Conservation (phyloP, 2,797 vertebrate genomes). For the Falco cherrug region DNA sequence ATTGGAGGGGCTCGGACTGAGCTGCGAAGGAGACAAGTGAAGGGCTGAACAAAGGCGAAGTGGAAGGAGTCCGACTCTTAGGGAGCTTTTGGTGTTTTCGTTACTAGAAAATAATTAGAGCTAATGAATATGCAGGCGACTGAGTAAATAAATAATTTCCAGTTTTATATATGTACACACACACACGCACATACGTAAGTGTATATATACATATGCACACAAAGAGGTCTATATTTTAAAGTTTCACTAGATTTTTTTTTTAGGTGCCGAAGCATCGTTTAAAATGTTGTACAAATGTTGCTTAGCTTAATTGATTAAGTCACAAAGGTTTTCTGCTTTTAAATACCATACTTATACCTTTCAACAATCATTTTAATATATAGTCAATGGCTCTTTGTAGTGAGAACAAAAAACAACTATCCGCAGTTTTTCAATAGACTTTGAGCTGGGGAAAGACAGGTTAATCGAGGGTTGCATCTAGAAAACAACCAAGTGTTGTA, state of each 20-base stretch:
- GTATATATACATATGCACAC: not conserved
- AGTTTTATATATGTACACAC: not conserved
- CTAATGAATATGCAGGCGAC: constrained; percentile 78
- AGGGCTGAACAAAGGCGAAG: constrained; percentile 77
- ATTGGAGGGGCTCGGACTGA: constrained; percentile 70
- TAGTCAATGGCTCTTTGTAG: constrained; percentile 82
- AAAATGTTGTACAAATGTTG: constrained; percentile 73
- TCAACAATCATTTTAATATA: constrained; percentile 84
- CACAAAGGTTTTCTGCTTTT: constrained; percentile 76
- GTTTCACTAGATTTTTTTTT: not conserved
- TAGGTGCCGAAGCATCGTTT: constrained; percentile 38
- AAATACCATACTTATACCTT: constrained; percentile 77
- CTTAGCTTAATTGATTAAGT: constrained; percentile 75
- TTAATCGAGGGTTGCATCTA: constrained; percentile 85
- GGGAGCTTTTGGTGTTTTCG: constrained; percentile 77
- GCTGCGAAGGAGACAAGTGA: constrained; percentile 74
- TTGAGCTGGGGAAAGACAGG: constrained; percentile 84
- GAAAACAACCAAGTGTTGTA: constrained; percentile 88
- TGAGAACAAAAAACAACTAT: constrained; percentile 80
- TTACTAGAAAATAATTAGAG: constrained; percentile 80
- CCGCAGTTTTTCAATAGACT: constrained; percentile 82
- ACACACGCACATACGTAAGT: not conserved
- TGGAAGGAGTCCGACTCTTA: constrained; percentile 76
- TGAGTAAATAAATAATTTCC: constrained; percentile 66
- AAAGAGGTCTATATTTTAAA: constrained; percentile 18